These are phyloP conservation scores for Sebastes paucispinis DNA, from an alignment of 2,797 vertebrate species.

Conservation along the genomic window DNA sequence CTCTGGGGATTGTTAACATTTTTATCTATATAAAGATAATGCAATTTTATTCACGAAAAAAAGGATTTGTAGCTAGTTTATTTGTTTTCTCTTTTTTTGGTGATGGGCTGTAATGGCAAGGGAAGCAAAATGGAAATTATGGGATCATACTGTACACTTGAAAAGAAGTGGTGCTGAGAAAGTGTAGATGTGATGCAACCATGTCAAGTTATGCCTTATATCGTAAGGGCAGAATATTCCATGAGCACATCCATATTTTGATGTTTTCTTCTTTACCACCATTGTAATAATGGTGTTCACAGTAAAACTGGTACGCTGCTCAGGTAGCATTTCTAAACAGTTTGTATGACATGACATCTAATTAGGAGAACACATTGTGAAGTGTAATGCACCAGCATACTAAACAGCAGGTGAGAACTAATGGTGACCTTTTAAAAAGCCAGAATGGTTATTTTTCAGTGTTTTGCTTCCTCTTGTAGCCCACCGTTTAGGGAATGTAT, in stretches of 20 bases:
- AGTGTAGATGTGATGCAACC: slow-evolving; percentile 59
- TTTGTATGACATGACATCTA: slow-evolving; percentile 54
- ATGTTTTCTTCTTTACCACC: slow-evolving; percentile 62
- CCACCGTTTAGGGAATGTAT: slow-evolving; percentile 44
- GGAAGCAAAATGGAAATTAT: slow-evolving; percentile 57
- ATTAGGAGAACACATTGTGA: slow-evolving; percentile 40
- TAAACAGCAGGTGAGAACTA: slow-evolving; percentile 32
- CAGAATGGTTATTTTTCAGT: slow-evolving; percentile 57
- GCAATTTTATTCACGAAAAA: slow-evolving; percentile 72
- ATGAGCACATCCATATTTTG: slow-evolving; percentile 64
- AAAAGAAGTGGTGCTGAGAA: slow-evolving; percentile 32
- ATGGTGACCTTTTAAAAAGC: slow-evolving; percentile 47
- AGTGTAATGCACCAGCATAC: slow-evolving; percentile 55
- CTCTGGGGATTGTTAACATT: slow-evolving; percentile 80
- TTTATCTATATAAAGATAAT: slow-evolving; percentile 82
- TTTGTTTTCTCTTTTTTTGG: slow-evolving; percentile 63
- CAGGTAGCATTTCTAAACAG: slow-evolving; percentile 49
- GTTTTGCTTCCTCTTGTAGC: slow-evolving; percentile 36
- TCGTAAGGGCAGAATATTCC: slow-evolving; percentile 70
- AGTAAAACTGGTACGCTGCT: slow-evolving; percentile 43
- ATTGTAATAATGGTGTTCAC: slow-evolving; percentile 70
- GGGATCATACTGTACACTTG: slow-evolving; percentile 71
- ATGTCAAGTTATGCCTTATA: slow-evolving; percentile 66
- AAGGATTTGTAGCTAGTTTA: slow-evolving; percentile 60
- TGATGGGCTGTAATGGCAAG: slow-evolving; percentile 53